Evolutionary conservation across 2,888 invertebrate genomes (phyloP).

Genomic region (Macrostomum cliftonense): DNA sequence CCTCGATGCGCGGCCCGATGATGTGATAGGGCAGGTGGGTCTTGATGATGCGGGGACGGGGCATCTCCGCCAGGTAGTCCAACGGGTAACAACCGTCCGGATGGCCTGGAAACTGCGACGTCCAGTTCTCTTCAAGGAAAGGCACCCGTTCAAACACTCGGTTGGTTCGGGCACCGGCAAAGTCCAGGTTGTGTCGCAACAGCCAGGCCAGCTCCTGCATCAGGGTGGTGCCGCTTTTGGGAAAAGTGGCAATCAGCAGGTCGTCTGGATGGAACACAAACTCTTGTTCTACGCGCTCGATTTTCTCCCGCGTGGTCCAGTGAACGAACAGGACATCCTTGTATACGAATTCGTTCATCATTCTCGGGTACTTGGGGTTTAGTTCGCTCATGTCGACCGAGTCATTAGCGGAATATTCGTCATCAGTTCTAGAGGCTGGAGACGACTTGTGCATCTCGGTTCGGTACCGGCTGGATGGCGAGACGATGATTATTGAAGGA

Average conservation of each 20-base stretch:
- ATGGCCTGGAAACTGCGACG: constrained; percentile 5
- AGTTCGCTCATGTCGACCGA: too few species aligned
- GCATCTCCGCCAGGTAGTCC: constrained; percentile 2
- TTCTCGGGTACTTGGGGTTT: constrained; percentile 4
- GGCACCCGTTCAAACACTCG: constrained; percentile 3
- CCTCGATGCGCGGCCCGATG: constrained; percentile 2
- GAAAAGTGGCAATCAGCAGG: constrained; percentile 9
- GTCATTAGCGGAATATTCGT: too few species aligned
- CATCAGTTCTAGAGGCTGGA: too few species aligned
- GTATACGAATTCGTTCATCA: constrained; percentile 7
- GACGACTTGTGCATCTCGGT: too few species aligned
- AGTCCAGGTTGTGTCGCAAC: constrained; percentile 8
- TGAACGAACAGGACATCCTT: constrained; percentile 4
- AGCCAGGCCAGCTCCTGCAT: constrained; percentile 12
- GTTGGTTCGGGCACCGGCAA: background rate
- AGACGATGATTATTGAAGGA: too few species aligned
- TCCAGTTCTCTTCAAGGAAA: constrained; percentile 9
- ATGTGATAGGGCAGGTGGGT: constrained; percentile 3
- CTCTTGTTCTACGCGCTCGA: constrained; percentile 5
- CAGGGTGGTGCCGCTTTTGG: constrained; percentile 12
- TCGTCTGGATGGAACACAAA: constrained; percentile 9
- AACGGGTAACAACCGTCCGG: constrained; percentile 2
- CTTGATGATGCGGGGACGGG: constrained; percentile 5
- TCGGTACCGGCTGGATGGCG: too few species aligned
- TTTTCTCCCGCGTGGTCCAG: constrained; percentile 8